Conservation (phyloP, 2,888 invertebrate genomes). For the Holacanthella duospinosa region DNA sequence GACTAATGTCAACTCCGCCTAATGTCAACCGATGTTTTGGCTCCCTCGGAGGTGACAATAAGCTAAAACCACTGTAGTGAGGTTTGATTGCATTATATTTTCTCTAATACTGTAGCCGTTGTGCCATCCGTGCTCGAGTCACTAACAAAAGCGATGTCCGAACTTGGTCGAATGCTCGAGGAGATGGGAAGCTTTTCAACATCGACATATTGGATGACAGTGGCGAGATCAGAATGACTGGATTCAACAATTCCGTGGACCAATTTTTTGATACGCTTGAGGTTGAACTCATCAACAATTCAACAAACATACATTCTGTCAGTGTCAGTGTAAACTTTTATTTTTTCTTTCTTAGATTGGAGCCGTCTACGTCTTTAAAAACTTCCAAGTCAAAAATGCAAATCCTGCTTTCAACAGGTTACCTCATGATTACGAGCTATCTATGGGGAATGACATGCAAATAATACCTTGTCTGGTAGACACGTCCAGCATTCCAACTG, state of each 20-base stretch:
- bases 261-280: constrained; percentile 80
- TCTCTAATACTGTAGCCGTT: constrained; percentile 46
- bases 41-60: too few species aligned
- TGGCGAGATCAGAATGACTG: constrained; percentile 86
- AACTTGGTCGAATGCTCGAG: constrained; percentile 81
- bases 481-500: constrained; percentile 56
- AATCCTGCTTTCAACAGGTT: constrained; percentile 76
- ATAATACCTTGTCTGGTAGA: constrained; percentile 48
- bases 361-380: constrained; percentile 76
- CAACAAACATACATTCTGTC: background rate
- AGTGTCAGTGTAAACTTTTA: too few species aligned
- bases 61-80: background rate
- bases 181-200: constrained; percentile 87
- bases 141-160: constrained; percentile 68
- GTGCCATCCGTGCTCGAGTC: constrained; percentile 85
- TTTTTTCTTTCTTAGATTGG: too few species aligned
- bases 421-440: constrained; percentile 94
- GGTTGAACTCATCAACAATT: constrained; percentile 40
- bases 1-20: too few species aligned
- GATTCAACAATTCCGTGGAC: constrained; percentile 76
- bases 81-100: background rate
- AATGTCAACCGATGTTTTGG: too few species aligned
- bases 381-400: constrained; percentile 76
- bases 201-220: constrained; percentile 87
- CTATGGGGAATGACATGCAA: constrained; percentile 63